A percentile compares a stretch with the other conserved stretches of the same genome.
phyloP scores from a whole-genome alignment of 2,797 vertebrate species.

The Sebastes trivittatus region DNA sequence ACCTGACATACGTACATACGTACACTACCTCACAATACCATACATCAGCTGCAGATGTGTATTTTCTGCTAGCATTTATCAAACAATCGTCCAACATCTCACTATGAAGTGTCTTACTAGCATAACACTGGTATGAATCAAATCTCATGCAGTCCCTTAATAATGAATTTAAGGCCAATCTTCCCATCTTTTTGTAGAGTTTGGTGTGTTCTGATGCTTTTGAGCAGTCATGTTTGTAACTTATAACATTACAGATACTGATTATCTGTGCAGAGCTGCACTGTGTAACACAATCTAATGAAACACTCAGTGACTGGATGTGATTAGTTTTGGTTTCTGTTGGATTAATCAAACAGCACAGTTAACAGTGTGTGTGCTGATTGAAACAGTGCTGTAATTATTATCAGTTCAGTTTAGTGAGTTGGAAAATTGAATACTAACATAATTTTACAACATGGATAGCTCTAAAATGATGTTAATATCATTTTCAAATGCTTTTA shows the following conservation, averaged over 20 bases:
- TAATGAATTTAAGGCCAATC: background rate
- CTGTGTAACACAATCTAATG: background rate
- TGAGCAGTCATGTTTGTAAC: background rate
- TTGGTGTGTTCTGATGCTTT: background rate
- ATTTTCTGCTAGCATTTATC: background rate
- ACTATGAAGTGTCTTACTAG: no score
- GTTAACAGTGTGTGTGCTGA: background rate
- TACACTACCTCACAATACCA: no score
- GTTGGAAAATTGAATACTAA: background rate
- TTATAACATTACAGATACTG: background rate
- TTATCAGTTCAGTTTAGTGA: background rate
- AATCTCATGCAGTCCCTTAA: background rate
- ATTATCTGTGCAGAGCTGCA: background rate
- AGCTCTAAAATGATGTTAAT: background rate
- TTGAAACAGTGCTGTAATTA: background rate
- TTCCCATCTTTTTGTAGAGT: background rate
- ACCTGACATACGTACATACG: no score
- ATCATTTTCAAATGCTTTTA: background rate
- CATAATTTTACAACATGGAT: background rate
- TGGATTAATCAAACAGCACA: background rate
- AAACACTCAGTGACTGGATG: background rate
- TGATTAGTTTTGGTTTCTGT: background rate
- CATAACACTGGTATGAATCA: background rate
- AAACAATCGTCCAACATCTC: background rate
- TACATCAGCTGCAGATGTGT: no score